Base-by-base conservation (phyloP, 1,140 invertebrate species). In the Piezodorus guildinii region DNA sequence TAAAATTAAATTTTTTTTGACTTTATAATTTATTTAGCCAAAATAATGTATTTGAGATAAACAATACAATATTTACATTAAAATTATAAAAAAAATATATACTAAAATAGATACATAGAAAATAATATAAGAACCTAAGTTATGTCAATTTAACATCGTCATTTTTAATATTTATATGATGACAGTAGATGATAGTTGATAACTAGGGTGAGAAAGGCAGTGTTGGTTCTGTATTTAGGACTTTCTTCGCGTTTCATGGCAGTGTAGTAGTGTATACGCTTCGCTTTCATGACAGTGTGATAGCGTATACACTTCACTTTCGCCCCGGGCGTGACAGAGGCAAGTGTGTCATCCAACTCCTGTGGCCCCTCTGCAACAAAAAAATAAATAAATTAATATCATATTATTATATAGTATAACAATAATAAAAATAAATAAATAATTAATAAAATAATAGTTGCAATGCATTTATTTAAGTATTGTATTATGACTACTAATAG, bases 281-380 rank as follows among this genome's bases (percentile, higher is more conserved):
- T 39, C 15, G 10, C 25, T 27, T 58, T 23, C 23, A 58, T 58
- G 54, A 23, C 54, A 58, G 54, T 58, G 8, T 23, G 46, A 1
- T 19, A n/a, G n/a, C n/a, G n/a, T n/a, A n/a, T n/a, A n/a, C n/a
- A n/a, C n/a, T n/a, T n/a, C n/a, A 49, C 21, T 19, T 19, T n/a
- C 21, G n/a, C 9, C 16, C 19, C 23, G 54, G 54, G 54, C 54
- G 54, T 16, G 54, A 58, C 16, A 58, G 21, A 5, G 54, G 54
- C 54, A 58, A 58, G 25, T 58, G 54, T n/a, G 54, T 58, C 54
- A 58, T 58, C 54, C 54, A 58, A 58, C 54, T 58, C 30, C 54
- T 58, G 16, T 58, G 54, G 16, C 54, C 54, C 23, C 54, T 58
- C 54, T 58, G 54, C 30, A 58, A 58, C 17, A 58, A 58, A 25